Conservation (phyloP, 2,113 vertebrate species). For the Gallinago jamesoni region DNA sequence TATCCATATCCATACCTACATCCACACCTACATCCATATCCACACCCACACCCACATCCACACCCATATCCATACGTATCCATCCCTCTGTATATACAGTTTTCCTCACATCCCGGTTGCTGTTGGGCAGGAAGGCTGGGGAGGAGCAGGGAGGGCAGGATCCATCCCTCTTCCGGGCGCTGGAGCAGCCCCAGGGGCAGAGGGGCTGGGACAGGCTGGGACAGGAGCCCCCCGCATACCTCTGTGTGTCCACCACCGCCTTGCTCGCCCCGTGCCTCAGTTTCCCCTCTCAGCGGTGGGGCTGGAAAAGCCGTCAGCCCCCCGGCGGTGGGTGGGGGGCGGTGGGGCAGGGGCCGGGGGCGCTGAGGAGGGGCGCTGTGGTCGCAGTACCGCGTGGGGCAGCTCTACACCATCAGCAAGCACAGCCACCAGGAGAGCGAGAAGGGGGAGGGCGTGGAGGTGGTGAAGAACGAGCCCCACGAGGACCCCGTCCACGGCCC, state of each 20-base stretch:
- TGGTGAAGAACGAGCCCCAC: slow-evolving; percentile 84
- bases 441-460: slow-evolving; percentile 88
- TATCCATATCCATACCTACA: too few species aligned
- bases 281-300: neutral
- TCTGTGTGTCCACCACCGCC: neutral
- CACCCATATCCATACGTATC: neutral
- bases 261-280: neutral
- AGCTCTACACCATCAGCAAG: slow-evolving; percentile 95
- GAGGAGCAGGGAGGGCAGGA: neutral
- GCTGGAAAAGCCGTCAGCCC: neutral
- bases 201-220: neutral
- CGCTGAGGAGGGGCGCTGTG: neutral
- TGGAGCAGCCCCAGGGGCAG: neutral
- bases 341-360: neutral
- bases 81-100: neutral
- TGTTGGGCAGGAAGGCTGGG: neutral
- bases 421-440: slow-evolving; percentile 90
- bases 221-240: neutral
- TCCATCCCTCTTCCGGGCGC: fast-evolving
- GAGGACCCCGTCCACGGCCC: slow-evolving; percentile 82
- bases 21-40: too few species aligned
- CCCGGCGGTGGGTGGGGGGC: neutral
- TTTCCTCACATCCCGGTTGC: neutral
- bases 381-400: slow-evolving; percentile 84
- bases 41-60: too few species aligned